These are phyloP conservation scores for Corvus cornix DNA, from an alignment of 2,113 vertebrate species.

Conservation along the genomic window DNA sequence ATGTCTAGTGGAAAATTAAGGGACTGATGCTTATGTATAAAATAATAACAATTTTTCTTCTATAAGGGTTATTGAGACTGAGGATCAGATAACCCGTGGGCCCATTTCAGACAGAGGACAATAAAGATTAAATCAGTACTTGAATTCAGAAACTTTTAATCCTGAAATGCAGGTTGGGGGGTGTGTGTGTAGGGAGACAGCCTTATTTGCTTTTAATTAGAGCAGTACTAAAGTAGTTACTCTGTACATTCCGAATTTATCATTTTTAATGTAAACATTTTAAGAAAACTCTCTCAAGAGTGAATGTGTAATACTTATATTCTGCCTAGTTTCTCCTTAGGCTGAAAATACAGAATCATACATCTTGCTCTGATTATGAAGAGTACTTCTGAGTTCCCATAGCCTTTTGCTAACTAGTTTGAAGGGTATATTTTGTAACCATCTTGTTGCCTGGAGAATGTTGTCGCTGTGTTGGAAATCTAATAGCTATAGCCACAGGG, in stretches of 20 bases:
- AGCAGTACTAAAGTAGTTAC: background rate
- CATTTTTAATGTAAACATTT: background rate
- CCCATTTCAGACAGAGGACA: background rate
- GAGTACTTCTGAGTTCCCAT: background rate
- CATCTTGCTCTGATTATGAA: background rate
- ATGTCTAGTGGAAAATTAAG: background rate
- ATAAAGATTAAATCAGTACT: background rate
- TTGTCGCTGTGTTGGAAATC: conserved; percentile 13
- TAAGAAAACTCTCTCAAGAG: background rate
- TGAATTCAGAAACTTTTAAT: background rate
- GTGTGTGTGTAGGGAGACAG: background rate
- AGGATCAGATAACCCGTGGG: background rate
- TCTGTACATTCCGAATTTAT: background rate
- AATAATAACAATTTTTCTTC: background rate
- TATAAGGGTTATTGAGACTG: background rate
- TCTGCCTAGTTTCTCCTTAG: background rate
- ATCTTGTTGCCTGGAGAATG: conserved; percentile 25
- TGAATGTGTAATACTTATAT: background rate
- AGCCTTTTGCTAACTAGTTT: conserved; percentile 9
- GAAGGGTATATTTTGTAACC: conserved; percentile 36
- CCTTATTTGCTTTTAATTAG: background rate
- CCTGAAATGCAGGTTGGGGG: background rate
- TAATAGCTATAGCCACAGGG: conserved; percentile 41
- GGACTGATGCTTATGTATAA: background rate
- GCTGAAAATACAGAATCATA: background rate